A percentile compares a stretch with the other conserved stretches of the same genome.
These are phyloP conservation scores for Axis porcinus DNA, from an alignment of 2,113 vertebrate genomes.

Conservation along the genomic window DNA sequence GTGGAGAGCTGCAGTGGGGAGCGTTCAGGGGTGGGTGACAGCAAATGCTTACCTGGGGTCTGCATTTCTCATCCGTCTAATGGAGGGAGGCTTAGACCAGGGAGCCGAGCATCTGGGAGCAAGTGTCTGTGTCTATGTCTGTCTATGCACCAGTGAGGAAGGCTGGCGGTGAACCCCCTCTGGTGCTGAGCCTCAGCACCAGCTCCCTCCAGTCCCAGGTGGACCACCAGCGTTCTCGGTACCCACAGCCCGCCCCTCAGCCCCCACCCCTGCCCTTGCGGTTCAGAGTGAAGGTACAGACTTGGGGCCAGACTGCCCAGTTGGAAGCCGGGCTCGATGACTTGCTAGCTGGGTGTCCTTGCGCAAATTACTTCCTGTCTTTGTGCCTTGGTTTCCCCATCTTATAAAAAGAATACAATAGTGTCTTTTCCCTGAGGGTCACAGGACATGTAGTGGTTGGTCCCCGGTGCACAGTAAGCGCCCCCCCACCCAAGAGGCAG, in stretches of 20 bases:
- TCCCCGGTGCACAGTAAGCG: background rate
- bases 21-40: background rate
- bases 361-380: background rate
- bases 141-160: too few species aligned
- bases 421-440: background rate
- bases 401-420: background rate
- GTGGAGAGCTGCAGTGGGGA: background rate
- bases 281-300: background rate
- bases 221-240: background rate
- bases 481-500: background rate
- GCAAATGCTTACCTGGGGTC: background rate
- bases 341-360: background rate
- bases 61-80: background rate
- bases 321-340: background rate
- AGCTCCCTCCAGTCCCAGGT: background rate
- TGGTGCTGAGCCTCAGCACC: background rate
- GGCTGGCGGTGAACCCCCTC: background rate
- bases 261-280: background rate
- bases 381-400: background rate
- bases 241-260: background rate
- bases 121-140: fast-evolving
- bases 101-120: too few species aligned
- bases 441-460: fast-evolving
- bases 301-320: background rate
- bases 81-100: background rate